Percentiles rank a stretch among this genome's conserved stretches.
phyloP scores from a whole-genome alignment of 1,140 invertebrate species.

The Coptotermes formosanus region DNA sequence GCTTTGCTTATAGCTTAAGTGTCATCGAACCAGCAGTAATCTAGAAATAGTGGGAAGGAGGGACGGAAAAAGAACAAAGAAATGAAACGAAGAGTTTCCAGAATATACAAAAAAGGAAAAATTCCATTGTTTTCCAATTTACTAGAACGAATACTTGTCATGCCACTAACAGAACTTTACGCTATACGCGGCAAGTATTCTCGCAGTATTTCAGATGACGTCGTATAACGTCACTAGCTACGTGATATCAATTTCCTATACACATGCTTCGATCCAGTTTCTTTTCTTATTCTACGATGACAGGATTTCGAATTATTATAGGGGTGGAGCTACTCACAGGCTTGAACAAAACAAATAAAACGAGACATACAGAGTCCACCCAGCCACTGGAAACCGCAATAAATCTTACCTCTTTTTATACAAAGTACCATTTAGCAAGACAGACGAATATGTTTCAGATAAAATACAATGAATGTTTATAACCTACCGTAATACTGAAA shows the following conservation, averaged over 20 bases:
- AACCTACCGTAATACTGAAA: too few species aligned
- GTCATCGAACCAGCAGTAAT: background rate
- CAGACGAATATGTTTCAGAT: too few species aligned
- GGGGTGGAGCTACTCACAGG: background rate
- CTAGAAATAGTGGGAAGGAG: background rate
- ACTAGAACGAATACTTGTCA: background rate
- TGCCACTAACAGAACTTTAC: background rate
- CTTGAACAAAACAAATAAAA: background rate
- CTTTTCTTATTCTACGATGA: background rate
- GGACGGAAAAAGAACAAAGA: background rate
- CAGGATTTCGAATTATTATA: background rate
- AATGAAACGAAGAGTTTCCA: conserved; percentile 3
- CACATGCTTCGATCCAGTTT: background rate
- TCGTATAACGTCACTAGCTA: background rate
- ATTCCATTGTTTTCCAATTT: conserved; percentile 3
- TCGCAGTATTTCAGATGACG: background rate
- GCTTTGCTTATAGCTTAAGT: background rate
- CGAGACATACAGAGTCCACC: background rate
- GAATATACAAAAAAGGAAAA: background rate
- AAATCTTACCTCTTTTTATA: too few species aligned
- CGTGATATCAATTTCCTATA: background rate
- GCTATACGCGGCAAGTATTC: background rate
- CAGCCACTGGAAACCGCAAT: too few species aligned
- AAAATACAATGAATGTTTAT: too few species aligned
- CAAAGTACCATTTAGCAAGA: too few species aligned